Evolutionary conservation across 1,140 invertebrate species (phyloP).

Genomic region (Cylas formicarius): DNA sequence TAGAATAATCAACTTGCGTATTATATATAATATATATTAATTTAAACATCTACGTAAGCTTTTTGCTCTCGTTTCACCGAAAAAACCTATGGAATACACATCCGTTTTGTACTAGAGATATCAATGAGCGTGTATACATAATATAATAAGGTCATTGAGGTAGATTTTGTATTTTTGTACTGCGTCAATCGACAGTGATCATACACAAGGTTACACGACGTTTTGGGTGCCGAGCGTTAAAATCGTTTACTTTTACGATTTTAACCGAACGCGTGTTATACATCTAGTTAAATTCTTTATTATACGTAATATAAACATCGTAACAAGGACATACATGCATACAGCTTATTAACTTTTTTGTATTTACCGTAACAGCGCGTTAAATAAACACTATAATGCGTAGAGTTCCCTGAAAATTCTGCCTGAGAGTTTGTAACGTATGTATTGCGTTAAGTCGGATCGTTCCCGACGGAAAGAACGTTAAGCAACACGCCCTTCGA

Average conservation of each 20-base stretch:
- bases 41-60: conserved; percentile 35
- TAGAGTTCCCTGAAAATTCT: conserved; percentile 25
- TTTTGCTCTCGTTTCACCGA: conserved; percentile 16
- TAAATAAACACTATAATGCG: conserved; percentile 25
- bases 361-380: conserved; percentile 20
- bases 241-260: background rate
- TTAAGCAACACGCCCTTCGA: no score
- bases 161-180: conserved; percentile 37
- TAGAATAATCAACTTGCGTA: no score
- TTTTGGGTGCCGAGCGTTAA: conserved; percentile 24
- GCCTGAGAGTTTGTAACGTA: conserved; percentile 27
- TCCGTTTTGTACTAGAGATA: conserved; percentile 28
- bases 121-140: conserved; percentile 20
- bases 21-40: no score
- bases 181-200: conserved; percentile 13
- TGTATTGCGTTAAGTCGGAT: no score
- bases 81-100: conserved; percentile 24
- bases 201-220: conserved; percentile 27
- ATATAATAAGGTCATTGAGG: conserved; percentile 29
- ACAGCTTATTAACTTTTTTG: conserved; percentile 13
- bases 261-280: conserved; percentile 1
- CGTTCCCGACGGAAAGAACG: no score
- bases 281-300: conserved; percentile 9
- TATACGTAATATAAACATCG: conserved; percentile 3
- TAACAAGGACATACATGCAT: conserved; percentile 9